A percentile compares a stretch with the other conserved stretches of the same genome.
phyloP scores from a whole-genome alignment of 2,113 vertebrate species.

The Thunnus thynnus region DNA sequence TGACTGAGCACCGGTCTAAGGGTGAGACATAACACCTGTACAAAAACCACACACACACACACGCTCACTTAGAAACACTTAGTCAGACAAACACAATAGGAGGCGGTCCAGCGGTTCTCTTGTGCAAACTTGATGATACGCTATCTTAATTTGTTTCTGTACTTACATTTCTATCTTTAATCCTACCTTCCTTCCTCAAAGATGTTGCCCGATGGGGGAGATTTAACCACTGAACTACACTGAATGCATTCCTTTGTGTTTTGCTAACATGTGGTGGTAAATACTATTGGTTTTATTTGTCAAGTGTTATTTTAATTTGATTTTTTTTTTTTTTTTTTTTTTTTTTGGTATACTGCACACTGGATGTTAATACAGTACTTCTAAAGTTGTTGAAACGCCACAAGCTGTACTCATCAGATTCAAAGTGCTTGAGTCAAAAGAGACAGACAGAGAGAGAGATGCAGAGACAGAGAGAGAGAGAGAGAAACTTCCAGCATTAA shows the following conservation, averaged over 20 bases:
- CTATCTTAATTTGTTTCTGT: constrained; percentile 35
- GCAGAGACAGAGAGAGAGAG: constrained; percentile 38
- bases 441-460: constrained; percentile 57
- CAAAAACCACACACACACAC: constrained; percentile 10
- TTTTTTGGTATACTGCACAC: constrained; percentile 55
- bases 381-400: constrained; percentile 79
- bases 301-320: constrained; percentile 59
- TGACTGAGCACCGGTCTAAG: constrained; percentile 2
- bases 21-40: constrained; percentile 9
- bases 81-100: background rate
- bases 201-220: constrained; percentile 34
- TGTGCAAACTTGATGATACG: constrained; percentile 8
- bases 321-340: constrained; percentile 46
- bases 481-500: constrained; percentile 86
- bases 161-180: constrained; percentile 49
- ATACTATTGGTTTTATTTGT: constrained; percentile 59
- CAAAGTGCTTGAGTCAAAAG: constrained; percentile 83
- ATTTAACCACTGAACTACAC: constrained; percentile 66
- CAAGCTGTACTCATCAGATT: constrained; percentile 82
- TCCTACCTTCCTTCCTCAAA: constrained; percentile 41
- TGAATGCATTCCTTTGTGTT: constrained; percentile 56
- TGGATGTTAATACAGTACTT: constrained; percentile 72
- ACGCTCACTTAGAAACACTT: background rate
- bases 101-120: constrained; percentile 18
- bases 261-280: constrained; percentile 51